These are phyloP conservation scores for Hirudo medicinalis DNA, from an alignment of 1,140 invertebrate species.

Conservation along the genomic window DNA sequence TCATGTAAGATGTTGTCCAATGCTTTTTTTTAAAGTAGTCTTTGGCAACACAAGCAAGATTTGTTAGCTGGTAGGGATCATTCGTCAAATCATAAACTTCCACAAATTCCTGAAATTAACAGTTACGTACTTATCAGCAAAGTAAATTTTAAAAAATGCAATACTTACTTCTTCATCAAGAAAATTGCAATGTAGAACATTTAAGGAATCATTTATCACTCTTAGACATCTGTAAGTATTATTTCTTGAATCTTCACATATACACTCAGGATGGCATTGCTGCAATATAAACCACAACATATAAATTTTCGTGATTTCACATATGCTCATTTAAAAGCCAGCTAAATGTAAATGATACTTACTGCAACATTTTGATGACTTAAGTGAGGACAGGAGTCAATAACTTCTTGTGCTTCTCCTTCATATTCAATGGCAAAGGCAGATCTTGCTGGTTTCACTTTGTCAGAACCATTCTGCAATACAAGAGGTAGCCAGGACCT, in stretches of 20 bases:
- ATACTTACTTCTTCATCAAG: constrained; percentile 53
- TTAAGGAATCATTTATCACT: constrained; percentile 43
- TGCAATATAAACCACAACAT: constrained; percentile 33
- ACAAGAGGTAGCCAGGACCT: constrained; percentile 44
- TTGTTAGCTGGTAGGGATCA: constrained; percentile 28
- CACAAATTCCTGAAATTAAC: constrained; percentile 27
- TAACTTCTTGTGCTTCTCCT: constrained; percentile 52
- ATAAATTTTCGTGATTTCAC: too few relatives aligned
- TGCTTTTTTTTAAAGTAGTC: too few relatives aligned
- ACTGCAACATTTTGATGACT: constrained; percentile 32
- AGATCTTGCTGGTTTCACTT: constrained; percentile 9
- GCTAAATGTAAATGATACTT: constrained; percentile 23
- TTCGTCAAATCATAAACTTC: constrained; percentile 29
- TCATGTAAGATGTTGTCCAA: too few relatives aligned
- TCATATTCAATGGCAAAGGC: constrained; percentile 60
- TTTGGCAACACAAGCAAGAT: constrained; percentile 21
- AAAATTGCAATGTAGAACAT: constrained; percentile 64
- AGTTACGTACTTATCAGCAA: constrained; percentile 20
- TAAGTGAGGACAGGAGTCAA: constrained; percentile 31
- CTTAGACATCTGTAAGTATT: constrained; percentile 69
- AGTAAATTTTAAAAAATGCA: constrained; percentile 3
- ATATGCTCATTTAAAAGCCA: too few relatives aligned
- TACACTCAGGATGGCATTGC: constrained; percentile 57
- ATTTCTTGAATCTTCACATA: constrained; percentile 66
- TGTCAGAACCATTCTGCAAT: constrained; percentile 22